Evolutionary conservation across 2,113 vertebrate species (phyloP).

Genomic region (Casuarius casuarius): DNA sequence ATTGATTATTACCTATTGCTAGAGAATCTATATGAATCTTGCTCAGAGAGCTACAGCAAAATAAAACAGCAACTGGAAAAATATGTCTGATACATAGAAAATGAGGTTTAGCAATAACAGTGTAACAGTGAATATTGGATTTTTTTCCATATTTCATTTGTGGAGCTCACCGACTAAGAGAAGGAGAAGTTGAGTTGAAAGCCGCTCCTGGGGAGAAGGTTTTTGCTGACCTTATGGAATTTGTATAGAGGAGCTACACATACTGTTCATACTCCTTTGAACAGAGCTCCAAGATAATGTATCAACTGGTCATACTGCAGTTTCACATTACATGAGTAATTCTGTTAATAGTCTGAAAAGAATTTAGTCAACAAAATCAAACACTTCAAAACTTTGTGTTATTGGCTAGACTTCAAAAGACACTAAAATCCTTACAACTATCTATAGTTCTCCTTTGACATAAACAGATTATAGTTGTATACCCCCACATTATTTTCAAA

Average conservation of each 20-base stretch:
- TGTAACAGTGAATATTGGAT: background rate
- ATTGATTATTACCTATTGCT: background rate
- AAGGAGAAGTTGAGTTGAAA: background rate
- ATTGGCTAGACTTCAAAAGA: background rate
- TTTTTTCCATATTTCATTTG: background rate
- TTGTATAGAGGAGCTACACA: background rate
- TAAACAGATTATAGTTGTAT: background rate
- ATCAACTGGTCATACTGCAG: background rate
- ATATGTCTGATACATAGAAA: background rate
- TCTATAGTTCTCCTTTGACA: background rate
- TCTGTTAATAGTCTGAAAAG: background rate
- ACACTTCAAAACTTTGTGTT: background rate
- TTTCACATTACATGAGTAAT: background rate
- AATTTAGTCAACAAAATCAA: background rate
- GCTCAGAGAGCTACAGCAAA: background rate
- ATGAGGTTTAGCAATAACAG: background rate
- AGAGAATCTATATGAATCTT: background rate
- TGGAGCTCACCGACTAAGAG: background rate
- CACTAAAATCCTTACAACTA: background rate
- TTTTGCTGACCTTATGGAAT: background rate
- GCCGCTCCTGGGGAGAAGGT: background rate
- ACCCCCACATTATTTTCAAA: background rate
- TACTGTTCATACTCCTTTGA: background rate
- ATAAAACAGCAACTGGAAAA: background rate
- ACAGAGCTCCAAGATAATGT: background rate